phyloP scores from a whole-genome alignment of 2,797 vertebrate species.

The Chanos chanos region DNA sequence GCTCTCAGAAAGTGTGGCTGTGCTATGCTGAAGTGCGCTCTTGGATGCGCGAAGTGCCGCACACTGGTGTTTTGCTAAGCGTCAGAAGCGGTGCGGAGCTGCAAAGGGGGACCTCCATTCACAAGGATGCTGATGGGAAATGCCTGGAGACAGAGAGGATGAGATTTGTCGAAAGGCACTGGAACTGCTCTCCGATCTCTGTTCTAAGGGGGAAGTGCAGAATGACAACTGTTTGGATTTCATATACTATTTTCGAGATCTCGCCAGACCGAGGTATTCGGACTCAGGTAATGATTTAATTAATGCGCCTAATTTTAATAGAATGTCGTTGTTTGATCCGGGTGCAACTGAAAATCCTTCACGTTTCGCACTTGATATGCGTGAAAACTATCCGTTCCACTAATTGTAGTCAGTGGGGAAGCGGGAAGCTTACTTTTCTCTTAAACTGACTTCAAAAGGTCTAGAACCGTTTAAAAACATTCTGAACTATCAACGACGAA shows the following conservation, averaged over 20 bases:
- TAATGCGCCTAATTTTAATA: not conserved
- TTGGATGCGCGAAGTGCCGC: conserved; percentile 5
- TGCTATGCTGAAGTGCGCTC: conserved; percentile 18
- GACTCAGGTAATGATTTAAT: conserved; percentile 84
- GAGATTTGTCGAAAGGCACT: conserved; percentile 98
- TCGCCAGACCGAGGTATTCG: conserved; percentile 85
- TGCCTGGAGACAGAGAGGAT: conserved; percentile 97
- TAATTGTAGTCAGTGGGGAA: too few relatives aligned
- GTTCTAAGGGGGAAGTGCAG: conserved; percentile 90
- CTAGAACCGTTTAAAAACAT: too few relatives aligned
- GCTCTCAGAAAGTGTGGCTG: not conserved
- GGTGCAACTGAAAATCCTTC: too few relatives aligned
- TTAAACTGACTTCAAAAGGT: too few relatives aligned
- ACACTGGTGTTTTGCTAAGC: conserved; percentile 33
- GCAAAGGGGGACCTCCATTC: conserved; percentile 59
- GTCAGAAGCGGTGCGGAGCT: conserved; percentile 23
- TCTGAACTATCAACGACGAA: not conserved
- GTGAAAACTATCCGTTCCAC: too few relatives aligned
- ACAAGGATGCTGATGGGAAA: conserved; percentile 97
- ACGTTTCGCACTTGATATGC: too few relatives aligned
- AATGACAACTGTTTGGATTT: conserved; percentile 94
- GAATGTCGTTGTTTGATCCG: too few relatives aligned
- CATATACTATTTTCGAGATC: conserved; percentile 92
- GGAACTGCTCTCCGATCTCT: conserved; percentile 93
- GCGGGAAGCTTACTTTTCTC: too few relatives aligned